phyloP scores from a whole-genome alignment of 2,797 vertebrate species.

The Sebastes taczanowskii region DNA sequence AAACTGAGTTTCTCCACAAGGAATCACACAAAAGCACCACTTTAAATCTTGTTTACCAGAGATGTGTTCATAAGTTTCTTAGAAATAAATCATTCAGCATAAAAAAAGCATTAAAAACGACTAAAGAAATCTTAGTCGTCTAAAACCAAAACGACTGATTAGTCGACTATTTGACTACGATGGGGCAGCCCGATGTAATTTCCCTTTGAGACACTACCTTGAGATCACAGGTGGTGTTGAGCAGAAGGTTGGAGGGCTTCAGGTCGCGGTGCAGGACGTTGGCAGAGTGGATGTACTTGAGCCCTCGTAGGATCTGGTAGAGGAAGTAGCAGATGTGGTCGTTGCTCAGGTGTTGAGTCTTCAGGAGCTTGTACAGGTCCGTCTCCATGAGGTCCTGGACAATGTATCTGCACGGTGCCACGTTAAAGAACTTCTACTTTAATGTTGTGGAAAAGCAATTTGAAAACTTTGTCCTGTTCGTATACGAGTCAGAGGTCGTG shows the following conservation, averaged over 20 bases:
- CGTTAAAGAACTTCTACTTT: slow-evolving; percentile 57
- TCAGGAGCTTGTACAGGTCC: slow-evolving; percentile 94
- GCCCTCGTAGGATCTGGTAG: slow-evolving; percentile 92
- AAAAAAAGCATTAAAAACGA: too few species aligned
- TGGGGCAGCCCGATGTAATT: not conserved
- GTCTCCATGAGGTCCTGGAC: slow-evolving; percentile 97
- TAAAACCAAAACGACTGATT: too few species aligned
- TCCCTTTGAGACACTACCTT: slow-evolving; percentile 77
- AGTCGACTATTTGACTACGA: too few species aligned
- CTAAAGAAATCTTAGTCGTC: too few species aligned
- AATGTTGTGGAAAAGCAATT: not conserved
- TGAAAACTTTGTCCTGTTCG: not conserved
- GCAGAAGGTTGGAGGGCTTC: slow-evolving; percentile 93
- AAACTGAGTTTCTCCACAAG: too few species aligned
- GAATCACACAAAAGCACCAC: too few species aligned
- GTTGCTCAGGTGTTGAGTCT: slow-evolving; percentile 90
- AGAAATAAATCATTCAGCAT: too few species aligned
- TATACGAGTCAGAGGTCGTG: too few species aligned
- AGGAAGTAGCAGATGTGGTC: slow-evolving; percentile 96
- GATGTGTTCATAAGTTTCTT: too few species aligned
- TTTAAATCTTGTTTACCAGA: too few species aligned
- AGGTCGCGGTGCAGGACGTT: slow-evolving; percentile 94
- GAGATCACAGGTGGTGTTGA: slow-evolving; percentile 95
- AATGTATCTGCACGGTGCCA: slow-evolving; percentile 84
- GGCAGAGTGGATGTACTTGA: slow-evolving; percentile 96